Evolutionary conservation across 1,140 invertebrate species (phyloP).

Genomic region (Latrodectus geometricus): DNA sequence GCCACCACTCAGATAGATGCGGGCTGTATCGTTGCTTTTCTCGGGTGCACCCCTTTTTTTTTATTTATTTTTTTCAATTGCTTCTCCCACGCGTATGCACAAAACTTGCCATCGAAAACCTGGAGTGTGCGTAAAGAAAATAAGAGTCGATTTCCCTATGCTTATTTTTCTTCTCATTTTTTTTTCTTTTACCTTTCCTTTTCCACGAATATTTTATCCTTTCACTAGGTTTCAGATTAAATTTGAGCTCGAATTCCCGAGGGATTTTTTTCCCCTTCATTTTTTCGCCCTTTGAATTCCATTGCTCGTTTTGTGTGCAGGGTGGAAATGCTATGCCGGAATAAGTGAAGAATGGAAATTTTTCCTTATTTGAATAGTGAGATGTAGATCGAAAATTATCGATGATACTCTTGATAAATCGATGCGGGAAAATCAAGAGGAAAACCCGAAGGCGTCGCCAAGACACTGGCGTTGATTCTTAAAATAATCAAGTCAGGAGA

Average conservation of each 20-base stretch:
- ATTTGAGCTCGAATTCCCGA: constrained; percentile 31
- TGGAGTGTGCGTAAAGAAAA: constrained; percentile 31
- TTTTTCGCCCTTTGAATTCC: neutral
- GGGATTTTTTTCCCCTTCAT: neutral
- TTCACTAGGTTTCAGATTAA: constrained; percentile 33
- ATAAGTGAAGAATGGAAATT: neutral
- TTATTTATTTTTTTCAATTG: constrained; percentile 7
- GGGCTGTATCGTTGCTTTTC: neutral
- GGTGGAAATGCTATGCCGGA: neutral
- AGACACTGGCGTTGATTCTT: no score
- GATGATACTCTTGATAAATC: no score
- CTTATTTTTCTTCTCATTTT: neutral
- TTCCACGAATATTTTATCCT: constrained; percentile 42
- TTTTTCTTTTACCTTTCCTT: neutral
- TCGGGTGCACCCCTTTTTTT: neutral
- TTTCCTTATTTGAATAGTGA: neutral
- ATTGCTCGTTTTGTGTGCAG: neutral
- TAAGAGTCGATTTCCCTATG: constrained; percentile 27
- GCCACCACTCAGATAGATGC: constrained; percentile 56
- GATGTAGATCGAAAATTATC: neutral
- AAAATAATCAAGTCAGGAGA: no score
- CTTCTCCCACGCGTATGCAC: constrained; percentile 13
- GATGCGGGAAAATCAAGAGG: no score
- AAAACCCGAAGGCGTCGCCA: no score
- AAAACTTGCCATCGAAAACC: constrained; percentile 39